Evolutionary conservation across 2,797 vertebrate species (phyloP), one percentile per base, ranked within the genome.

Genomic region (Miopithecus talapoin): DNA sequence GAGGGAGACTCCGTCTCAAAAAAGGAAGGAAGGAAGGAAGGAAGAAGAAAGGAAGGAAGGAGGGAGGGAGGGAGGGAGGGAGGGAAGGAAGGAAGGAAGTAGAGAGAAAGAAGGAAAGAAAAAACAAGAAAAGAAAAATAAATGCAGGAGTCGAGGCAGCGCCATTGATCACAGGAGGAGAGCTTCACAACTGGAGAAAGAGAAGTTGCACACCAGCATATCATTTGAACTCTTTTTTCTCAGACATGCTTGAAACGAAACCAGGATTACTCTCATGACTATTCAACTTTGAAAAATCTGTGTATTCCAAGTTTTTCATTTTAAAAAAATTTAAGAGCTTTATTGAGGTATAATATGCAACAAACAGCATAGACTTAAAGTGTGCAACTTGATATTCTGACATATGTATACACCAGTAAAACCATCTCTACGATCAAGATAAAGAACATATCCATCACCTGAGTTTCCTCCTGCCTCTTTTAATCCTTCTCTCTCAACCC

Each of bases 61-160:
- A 24, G 9, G 24, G 2, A 13, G 0, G 5, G 2, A 30, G 0
- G 12, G 5, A 0, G 1, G 11, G 2, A 28, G 12, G 4, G 4
- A 59, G 12, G 11, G 4, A 1, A 1, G 10, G 4, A 26, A 9
- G 11, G 0, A 4, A 11, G 4, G 2, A 53, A 26, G 4, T 0
- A 43, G 43, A 43, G 43, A 57, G 24, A 24, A 59, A 59, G 12
- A 5, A 28, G 12, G 0, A 8, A 59, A 13, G 24, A 12, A 59
- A 12, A 1, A 5, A 61, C 13, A 14, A 14, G 59, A 61, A 14
- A 30, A 61, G 14, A n/a, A 68, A 68, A 68, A n/a, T 33, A 68
- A n/a, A 68, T 85, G 72, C 61, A 68, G 55, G 64, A 85, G 75
- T 21, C 0, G 0, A 36, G 55, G 57, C 41, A 87, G 48, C 24